A percentile compares a stretch with the other conserved stretches of the same genome.
These are phyloP conservation scores for Nezara viridula DNA, from an alignment of 2,888 invertebrate genomes.

Conservation along the genomic window DNA sequence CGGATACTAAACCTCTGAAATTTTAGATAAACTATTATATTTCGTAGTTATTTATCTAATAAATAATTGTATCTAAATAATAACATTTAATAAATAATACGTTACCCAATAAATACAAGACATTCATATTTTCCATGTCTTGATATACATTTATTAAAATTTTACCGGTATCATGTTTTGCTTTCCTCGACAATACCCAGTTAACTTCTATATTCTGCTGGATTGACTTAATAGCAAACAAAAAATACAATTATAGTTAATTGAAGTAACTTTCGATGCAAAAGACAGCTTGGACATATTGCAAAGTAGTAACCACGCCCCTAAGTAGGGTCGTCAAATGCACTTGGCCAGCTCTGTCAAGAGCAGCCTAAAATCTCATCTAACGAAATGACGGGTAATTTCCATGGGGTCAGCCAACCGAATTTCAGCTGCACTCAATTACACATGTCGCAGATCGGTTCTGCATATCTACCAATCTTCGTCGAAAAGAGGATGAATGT, in stretches of 20 bases:
- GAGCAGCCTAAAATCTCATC: conserved; percentile 24
- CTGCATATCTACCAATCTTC: not conserved
- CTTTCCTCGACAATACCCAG: too few species aligned
- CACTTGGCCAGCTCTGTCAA: conserved; percentile 32
- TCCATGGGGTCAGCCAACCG: conserved; percentile 29
- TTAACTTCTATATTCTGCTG: not conserved
- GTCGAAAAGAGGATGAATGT: not conserved
- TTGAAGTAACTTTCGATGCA: not conserved
- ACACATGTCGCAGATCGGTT: conserved; percentile 3
- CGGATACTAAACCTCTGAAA: too few species aligned
- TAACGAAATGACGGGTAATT: conserved; percentile 31
- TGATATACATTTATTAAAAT: too few species aligned
- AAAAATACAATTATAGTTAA: not conserved
- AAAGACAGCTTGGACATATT: conserved; percentile 26
- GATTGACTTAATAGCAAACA: not conserved
- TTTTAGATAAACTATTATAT: too few species aligned
- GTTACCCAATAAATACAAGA: too few species aligned
- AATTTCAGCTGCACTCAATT: not conserved
- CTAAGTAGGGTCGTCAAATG: conserved; percentile 44
- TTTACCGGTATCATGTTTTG: too few species aligned
- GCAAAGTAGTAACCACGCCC: conserved; percentile 19
- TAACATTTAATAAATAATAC: too few species aligned
- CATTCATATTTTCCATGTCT: too few species aligned
- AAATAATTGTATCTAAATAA: too few species aligned
- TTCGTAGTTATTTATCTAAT: too few species aligned